Percentiles rank a stretch among this genome's conserved stretches.
These are phyloP conservation scores for Sialis fuliginosa DNA, from an alignment of 2,888 invertebrate genomes.

Conservation along the genomic window DNA sequence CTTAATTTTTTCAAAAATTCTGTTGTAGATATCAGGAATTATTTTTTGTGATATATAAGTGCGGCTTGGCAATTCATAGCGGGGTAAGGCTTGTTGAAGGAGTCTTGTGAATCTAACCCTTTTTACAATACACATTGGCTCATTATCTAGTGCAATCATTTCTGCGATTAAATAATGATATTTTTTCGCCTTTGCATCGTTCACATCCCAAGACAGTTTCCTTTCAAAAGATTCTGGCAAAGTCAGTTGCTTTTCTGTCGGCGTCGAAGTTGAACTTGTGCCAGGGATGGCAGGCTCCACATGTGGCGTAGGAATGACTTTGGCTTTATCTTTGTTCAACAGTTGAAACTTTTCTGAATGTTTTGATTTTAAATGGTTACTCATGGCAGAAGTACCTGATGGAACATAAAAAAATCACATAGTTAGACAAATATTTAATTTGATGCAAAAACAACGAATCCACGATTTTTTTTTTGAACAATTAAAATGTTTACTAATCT, in stretches of 20 bases:
- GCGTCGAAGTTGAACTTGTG: conserved; percentile 6
- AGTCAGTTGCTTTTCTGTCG: conserved; percentile 7
- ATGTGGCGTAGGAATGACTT: conserved; percentile 5
- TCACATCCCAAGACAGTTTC: conserved; percentile 12
- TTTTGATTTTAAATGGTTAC: conserved; percentile 10
- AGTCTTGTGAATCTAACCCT: conserved; percentile 14
- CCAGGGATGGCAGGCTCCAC: conserved; percentile 7
- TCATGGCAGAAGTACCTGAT: conserved; percentile 10
- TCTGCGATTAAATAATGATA: conserved; percentile 17
- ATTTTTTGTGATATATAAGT: no score
- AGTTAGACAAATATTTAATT: no score
- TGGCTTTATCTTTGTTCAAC: conserved; percentile 8
- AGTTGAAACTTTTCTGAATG: conserved; percentile 7
- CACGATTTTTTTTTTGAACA: no score
- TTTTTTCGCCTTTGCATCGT: conserved; percentile 14
- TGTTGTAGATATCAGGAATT: no score
- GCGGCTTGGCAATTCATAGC: no score
- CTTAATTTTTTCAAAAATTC: conserved; percentile 14
- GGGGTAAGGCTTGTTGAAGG: conserved; percentile 12
- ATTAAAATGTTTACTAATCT: no score
- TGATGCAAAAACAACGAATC: no score
- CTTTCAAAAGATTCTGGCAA: conserved; percentile 10
- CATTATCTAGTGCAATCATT: conserved; percentile 18
- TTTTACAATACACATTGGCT: conserved; percentile 16
- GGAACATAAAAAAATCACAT: no score